A percentile compares a stretch with the other conserved stretches of the same genome.
These are phyloP conservation scores for Discoglossus pictus DNA, from an alignment of 2,797 vertebrate genomes.

Conservation along the genomic window DNA sequence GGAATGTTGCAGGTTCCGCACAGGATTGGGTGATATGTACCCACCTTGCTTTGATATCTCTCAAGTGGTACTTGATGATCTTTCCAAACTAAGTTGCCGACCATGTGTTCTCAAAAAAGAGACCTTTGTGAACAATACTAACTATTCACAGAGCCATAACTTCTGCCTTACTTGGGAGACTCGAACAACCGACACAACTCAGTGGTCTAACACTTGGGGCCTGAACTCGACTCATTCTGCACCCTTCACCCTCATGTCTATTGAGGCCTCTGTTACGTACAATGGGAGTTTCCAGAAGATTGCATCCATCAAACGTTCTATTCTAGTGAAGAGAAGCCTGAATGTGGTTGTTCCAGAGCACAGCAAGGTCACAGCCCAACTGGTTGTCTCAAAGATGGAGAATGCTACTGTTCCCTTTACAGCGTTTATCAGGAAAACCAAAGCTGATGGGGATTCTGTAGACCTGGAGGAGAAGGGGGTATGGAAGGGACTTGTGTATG, in stretches of 20 bases:
- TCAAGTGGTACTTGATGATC: not conserved
- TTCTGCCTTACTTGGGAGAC: conserved; percentile 26
- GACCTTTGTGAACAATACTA: conserved; percentile 20
- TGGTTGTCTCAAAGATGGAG: conserved; percentile 36
- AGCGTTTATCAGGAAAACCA: conserved; percentile 24
- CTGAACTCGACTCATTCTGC: not conserved
- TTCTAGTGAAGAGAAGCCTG: conserved; percentile 15
- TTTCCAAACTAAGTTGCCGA: conserved; percentile 20
- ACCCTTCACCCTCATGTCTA: not conserved
- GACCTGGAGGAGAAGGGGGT: conserved; percentile 24
- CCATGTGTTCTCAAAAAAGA: conserved; percentile 27
- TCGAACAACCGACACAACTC: conserved; percentile 3
- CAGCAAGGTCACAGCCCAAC: conserved; percentile 23
- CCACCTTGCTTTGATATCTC: conserved; percentile 29
- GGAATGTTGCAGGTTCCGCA: conserved; percentile 28
- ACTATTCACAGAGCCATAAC: not conserved
- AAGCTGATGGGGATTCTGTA: conserved; percentile 12
- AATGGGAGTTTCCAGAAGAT: conserved; percentile 29
- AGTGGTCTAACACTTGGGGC: conserved; percentile 32
- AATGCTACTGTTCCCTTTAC: conserved; percentile 28
- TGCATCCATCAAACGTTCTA: not conserved
- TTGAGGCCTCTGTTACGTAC: conserved; percentile 13
- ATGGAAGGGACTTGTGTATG: conserved; percentile 38
- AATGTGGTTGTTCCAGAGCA: conserved; percentile 10
- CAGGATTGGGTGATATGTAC: conserved; percentile 25